Percentiles rank a stretch among this genome's conserved stretches.
These are phyloP conservation scores for Syngnathus floridae DNA, from an alignment of 2,113 vertebrate genomes.

Conservation along the genomic window DNA sequence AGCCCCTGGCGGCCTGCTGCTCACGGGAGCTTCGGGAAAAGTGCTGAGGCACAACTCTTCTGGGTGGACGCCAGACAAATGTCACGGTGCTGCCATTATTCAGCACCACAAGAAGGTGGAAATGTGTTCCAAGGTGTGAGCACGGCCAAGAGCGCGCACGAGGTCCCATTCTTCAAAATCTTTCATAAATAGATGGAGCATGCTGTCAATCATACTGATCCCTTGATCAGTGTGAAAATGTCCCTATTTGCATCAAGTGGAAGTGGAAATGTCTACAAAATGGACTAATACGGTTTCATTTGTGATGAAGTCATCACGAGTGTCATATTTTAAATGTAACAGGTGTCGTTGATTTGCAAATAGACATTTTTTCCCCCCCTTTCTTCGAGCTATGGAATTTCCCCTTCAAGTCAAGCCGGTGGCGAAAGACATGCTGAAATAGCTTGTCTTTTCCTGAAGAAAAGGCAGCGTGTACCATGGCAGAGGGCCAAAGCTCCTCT, in stretches of 20 bases:
- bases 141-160: constrained; percentile 32
- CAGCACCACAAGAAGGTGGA: constrained; percentile 39
- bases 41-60: constrained; percentile 58
- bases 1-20: constrained; percentile 10
- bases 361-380: no score
- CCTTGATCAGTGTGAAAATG: not conserved
- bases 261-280: no score
- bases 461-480: not conserved
- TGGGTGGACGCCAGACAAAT: constrained; percentile 49
- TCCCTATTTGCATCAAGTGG: not conserved
- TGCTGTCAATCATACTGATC: not conserved
- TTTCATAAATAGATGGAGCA: not conserved
- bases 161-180: constrained; percentile 32
- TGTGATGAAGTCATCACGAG: no score
- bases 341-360: no score
- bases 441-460: not conserved
- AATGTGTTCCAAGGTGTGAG: constrained; percentile 27
- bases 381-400: not conserved
- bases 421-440: not conserved
- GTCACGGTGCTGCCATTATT: constrained; percentile 55
- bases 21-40: constrained; percentile 46
- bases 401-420: not conserved
- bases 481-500: constrained; percentile 48
- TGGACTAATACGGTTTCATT: no score
- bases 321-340: not conserved